These are phyloP conservation scores for Aricia artaxerxes DNA, from an alignment of 2,888 invertebrate genomes.

Conservation along the genomic window DNA sequence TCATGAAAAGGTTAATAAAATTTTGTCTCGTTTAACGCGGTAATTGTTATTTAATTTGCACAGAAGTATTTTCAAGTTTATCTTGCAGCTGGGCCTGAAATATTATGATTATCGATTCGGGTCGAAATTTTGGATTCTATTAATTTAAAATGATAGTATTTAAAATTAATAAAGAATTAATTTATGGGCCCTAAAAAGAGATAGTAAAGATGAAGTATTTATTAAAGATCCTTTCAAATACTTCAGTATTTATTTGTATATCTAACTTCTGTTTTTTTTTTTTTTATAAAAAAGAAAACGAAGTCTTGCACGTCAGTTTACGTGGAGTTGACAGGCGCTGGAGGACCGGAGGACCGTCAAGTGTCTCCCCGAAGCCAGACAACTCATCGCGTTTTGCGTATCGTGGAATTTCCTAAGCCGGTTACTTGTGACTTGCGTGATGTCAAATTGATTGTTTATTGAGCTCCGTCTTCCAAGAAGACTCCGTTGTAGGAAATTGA, in stretches of 20 bases:
- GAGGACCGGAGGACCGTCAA: constrained; percentile 24
- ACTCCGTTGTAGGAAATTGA: not conserved
- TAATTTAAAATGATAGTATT: no score
- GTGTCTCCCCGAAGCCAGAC: constrained; percentile 31
- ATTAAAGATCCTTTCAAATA: no score
- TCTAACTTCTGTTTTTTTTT: not conserved
- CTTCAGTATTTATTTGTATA: no score
- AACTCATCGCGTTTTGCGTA: constrained; percentile 28
- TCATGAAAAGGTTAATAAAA: not conserved
- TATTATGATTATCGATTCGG: not conserved
- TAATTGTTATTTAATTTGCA: not conserved
- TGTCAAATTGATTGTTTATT: constrained; percentile 10
- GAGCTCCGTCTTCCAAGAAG: constrained; percentile 5
- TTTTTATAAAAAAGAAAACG: not conserved
- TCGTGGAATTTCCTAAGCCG: constrained; percentile 18
- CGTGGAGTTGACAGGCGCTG: not conserved
- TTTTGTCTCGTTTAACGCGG: not conserved
- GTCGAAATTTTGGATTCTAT: not conserved
- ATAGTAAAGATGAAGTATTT: no score
- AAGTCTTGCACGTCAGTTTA: not conserved
- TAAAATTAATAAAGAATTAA: no score
- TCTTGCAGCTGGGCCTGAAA: not conserved
- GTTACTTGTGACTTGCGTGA: constrained; percentile 11
- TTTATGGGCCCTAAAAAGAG: no score
- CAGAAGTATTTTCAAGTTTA: not conserved